Percentiles rank a stretch among this genome's conserved stretches.
These are phyloP conservation scores for Heliconius erato DNA, from an alignment of 2,888 invertebrate species.

Conservation along the genomic window DNA sequence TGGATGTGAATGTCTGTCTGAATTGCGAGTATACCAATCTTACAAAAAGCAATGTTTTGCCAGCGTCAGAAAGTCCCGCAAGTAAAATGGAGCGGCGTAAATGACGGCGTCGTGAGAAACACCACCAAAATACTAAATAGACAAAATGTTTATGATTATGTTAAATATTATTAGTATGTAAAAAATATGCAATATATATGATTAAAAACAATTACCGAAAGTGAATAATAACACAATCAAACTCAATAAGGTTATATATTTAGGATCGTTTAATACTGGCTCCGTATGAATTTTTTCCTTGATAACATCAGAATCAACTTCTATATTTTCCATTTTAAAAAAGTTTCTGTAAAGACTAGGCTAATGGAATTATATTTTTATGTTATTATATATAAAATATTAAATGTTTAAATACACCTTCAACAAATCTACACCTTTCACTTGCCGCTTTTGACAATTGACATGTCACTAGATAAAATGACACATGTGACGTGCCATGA, in stretches of 20 bases:
- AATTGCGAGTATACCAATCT: slow-evolving; percentile 90
- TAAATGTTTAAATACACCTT: not conserved
- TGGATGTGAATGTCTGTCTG: slow-evolving; percentile 94
- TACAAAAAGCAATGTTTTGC: slow-evolving; percentile 95
- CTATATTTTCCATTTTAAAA: slow-evolving; percentile 61
- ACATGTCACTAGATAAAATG: not conserved
- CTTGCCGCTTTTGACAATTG: slow-evolving; percentile 18
- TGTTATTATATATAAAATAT: not conserved
- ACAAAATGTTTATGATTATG: slow-evolving; percentile 13
- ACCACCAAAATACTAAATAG: slow-evolving; percentile 86
- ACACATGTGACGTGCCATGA: slow-evolving; percentile 8
- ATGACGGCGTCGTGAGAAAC: slow-evolving; percentile 86
- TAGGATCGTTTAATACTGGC: slow-evolving; percentile 78
- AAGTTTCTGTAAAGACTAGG: not conserved
- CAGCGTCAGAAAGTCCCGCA: slow-evolving; percentile 94
- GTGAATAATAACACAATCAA: slow-evolving; percentile 76
- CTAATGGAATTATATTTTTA: not conserved
- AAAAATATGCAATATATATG: not conserved
- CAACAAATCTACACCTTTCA: not conserved
- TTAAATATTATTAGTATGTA: not conserved
- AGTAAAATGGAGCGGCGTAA: slow-evolving; percentile 89
- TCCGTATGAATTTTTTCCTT: slow-evolving; percentile 81
- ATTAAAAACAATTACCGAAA: slow-evolving; percentile 66
- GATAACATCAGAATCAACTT: slow-evolving; percentile 77
- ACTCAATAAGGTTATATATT: slow-evolving; percentile 82